phyloP scores from a whole-genome alignment of 2,113 vertebrate species.

The Zapus hudsonius region DNA sequence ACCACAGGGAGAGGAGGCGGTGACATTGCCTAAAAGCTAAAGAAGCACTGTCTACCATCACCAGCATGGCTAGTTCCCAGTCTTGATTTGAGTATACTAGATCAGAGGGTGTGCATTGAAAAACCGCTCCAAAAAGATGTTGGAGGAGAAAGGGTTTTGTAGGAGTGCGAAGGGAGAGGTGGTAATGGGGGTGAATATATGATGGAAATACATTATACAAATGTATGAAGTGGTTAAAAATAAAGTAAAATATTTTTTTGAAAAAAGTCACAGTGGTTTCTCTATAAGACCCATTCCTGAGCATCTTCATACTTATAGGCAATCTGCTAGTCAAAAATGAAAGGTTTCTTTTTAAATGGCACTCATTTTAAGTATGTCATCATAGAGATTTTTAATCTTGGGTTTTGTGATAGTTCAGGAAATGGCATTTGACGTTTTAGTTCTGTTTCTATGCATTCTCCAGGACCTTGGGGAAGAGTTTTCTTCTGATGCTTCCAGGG shows the following conservation, averaged over 20 bases:
- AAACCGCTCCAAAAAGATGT: not conserved
- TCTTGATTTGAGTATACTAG: not conserved
- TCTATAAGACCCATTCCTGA: not conserved
- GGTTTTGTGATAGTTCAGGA: not conserved
- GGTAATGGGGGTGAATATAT: no score
- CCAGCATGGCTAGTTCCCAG: not conserved
- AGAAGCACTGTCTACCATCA: not conserved
- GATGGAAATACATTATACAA: no score
- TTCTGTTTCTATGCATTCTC: constrained; percentile 10
- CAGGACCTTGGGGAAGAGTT: not conserved
- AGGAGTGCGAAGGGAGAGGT: no score
- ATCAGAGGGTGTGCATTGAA: not conserved
- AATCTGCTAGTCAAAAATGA: not conserved
- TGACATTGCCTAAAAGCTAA: not conserved
- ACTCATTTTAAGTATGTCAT: not conserved
- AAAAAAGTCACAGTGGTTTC: not conserved
- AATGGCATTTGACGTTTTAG: not conserved
- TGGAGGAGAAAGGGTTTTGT: not conserved
- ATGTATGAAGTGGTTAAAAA: no score
- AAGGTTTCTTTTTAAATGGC: not conserved
- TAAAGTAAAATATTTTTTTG: no score
- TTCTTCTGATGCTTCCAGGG: not conserved
- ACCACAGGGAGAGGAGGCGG: not conserved
- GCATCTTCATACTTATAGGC: not conserved
- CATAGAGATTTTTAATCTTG: not conserved